These are phyloP conservation scores for Eudyptes chrysolophus DNA, from an alignment of 2,113 vertebrate species.

Conservation along the genomic window DNA sequence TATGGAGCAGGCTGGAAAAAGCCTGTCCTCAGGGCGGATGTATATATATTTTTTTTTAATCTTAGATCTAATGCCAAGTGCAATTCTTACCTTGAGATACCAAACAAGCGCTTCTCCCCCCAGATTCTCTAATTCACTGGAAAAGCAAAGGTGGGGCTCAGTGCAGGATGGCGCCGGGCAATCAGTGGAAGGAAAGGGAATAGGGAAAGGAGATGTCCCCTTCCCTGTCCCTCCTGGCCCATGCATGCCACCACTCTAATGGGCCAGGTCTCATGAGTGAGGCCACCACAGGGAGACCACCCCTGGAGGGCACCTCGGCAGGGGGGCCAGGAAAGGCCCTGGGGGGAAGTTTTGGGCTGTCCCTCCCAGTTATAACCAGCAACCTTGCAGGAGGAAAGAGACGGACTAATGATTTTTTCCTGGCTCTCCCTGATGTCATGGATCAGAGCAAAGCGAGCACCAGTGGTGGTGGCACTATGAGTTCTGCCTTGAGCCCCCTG, in stretches of 20 bases:
- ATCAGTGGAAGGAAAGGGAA: not conserved
- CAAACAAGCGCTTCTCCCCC: not conserved
- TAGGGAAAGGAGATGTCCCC: not conserved
- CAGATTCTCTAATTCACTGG: not conserved
- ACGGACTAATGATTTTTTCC: not conserved
- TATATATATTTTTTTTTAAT: not conserved
- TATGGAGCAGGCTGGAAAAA: not conserved
- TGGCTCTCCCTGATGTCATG: not conserved
- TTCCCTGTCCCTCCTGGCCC: not conserved
- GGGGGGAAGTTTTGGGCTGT: not conserved
- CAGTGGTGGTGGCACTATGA: not conserved
- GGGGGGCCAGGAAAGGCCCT: not conserved
- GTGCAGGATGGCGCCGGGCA: not conserved
- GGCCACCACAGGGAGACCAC: not conserved
- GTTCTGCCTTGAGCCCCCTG: not conserved
- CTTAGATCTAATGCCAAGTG: not conserved
- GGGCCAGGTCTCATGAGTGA: fast-evolving
- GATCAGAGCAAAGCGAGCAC: fast-evolving
- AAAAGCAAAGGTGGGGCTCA: not conserved
- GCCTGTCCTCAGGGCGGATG: fast-evolving
- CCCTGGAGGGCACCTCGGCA: not conserved
- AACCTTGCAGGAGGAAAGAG: not conserved
- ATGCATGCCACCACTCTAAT: not conserved
- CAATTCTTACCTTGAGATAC: not conserved
- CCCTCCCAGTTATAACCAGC: not conserved